Base-by-base conservation (phyloP, 2,888 invertebrate species). In the Hirtodrosophila alboralis region DNA sequence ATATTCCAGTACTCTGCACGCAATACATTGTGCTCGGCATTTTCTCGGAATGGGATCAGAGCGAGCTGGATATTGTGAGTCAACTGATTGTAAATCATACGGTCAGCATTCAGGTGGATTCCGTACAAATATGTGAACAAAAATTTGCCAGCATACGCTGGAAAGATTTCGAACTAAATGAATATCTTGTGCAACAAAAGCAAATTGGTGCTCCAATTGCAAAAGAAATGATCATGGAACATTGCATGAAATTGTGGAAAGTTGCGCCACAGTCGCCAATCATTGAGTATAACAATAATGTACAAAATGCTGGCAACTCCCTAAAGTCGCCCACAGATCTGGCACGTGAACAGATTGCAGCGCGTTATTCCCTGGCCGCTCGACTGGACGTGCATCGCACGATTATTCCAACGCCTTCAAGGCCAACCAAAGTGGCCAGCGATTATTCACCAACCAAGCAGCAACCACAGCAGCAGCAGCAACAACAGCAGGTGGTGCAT, bases 71-170 rank as follows among this genome's bases (percentile, higher is more conserved):
- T 23, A 67, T 76, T 38, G 87, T 90, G 27, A 57, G 67, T 10
- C 74, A 85, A 23, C 62, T 89, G 62, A 78, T 89, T 23, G 67
- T 71, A 0, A 78, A 85, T 49, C 84, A 90, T 65, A 75, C 66
- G 26, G 66, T 89, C 34, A 86, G 83, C 37, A 79, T 90, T 30
- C 65, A 69, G 37, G 66, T 88, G 51, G 75, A 88, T 52, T 26
- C 57, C 38, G 57, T 34, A 7, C 57, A 89, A 72, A 79, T 88
- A 41, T 86, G 68, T 37, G 86, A 79, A 41, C 86, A 89, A 60
- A 89, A 88, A 72, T 90, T 90, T 66, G 88, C 87, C 62, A 84
- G 75, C 44, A 83, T 90, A 48, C 87, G 85, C 58, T 90, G 90
- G 90, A 88, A 88, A 30, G 89, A 89, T 52, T 90, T 88, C 31